Percentiles rank a stretch among this genome's conserved stretches.
These are phyloP conservation scores for Camptogramma bilineatum DNA, from an alignment of 2,888 invertebrate genomes.

Conservation along the genomic window DNA sequence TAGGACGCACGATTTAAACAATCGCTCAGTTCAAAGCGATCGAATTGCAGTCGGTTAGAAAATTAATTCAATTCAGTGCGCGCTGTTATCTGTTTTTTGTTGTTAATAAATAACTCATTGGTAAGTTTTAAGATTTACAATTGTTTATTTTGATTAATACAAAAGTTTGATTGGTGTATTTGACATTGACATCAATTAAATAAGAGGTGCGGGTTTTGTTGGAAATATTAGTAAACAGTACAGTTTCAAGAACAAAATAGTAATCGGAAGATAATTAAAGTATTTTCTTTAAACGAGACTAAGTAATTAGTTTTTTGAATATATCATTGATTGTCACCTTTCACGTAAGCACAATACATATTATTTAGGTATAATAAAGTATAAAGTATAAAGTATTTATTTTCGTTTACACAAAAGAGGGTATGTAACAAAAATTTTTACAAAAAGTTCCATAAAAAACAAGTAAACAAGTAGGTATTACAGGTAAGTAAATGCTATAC, in stretches of 20 bases:
- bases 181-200: conserved; percentile 37
- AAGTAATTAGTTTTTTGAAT: no score
- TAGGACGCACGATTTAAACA: conserved; percentile 50
- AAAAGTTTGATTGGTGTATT: conserved; percentile 33
- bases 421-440: no score
- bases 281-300: background rate
- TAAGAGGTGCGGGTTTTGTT: conserved; percentile 6
- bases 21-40: conserved; percentile 19
- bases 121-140: conserved; percentile 27
- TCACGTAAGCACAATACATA: no score
- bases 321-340: no score
- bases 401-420: no score
- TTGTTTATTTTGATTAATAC: conserved; percentile 13
- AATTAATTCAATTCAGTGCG: conserved; percentile 25
- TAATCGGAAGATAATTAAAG: background rate
- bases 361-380: no score
- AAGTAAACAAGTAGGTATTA: no score
- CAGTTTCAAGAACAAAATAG: background rate
- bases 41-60: conserved; percentile 5
- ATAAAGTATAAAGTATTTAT: no score
- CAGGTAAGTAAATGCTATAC: no score
- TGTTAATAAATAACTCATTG: conserved; percentile 24
- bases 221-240: background rate
- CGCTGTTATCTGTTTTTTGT: conserved; percentile 21
- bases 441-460: no score